Base-by-base conservation (phyloP, 2,888 invertebrate species). In the Drosophila niveifrons region DNA sequence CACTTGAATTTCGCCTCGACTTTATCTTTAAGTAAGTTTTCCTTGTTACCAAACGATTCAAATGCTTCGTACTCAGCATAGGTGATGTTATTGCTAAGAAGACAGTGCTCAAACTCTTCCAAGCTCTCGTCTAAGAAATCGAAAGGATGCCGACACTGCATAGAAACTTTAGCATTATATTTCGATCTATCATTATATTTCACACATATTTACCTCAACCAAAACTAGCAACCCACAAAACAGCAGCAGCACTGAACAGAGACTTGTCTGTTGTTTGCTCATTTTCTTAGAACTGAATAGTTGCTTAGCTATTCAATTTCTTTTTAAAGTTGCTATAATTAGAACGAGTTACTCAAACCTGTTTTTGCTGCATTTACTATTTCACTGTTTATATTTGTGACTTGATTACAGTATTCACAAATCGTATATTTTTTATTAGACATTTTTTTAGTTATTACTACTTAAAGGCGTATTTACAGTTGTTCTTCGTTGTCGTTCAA, bases 1-100 rank as follows among this genome's bases (percentile, higher is more conserved):
- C 62, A 62, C 18, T 58, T 61, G 51, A 31, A 61, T 44, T 51
- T 61, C 18, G 44, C 7, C 34, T 52, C 52, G 1, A 51, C 43
- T 4, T 51, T 51, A 11, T 36, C 44, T 9, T 43, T 3, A 2
- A 61, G 34, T 29, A 58, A 44, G 23, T 61, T 61, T 3, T 4
- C 23, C 17, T 51, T 50, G 8, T 61, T 59, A 7, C 43, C 15
- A 15, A 34, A 61, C 10, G 29, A 10, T 18, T 58, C 58, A 11
- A 58, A 51, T 10, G 34, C 1, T 29, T 61, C 61, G 15, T 44
- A 61, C 51, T 61, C 51, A 1, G 31, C 31, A 18, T 51, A 44
- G 7, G 47, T 58, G 8, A 58, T 15, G 29, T 58, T 58, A 29
- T 55, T 15, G 10, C 9, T 8, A 0, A 2, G 29, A 6, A 55